Evolutionary conservation across 2,888 invertebrate species (phyloP), one percentile per base, ranked within the genome.

Genomic region (Drosophila colorata): DNA sequence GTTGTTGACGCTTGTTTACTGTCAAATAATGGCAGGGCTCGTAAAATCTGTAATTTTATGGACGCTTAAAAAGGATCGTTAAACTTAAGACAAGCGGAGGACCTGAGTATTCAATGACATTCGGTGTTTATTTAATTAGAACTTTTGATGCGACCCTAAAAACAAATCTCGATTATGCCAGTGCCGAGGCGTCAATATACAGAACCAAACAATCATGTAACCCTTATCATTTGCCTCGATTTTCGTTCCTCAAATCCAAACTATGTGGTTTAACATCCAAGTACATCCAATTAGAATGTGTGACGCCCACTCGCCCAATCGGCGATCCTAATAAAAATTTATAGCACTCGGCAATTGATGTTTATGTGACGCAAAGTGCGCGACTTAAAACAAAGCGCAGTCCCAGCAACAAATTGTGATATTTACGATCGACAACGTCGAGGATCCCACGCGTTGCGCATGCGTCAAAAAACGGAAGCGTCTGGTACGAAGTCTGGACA

Each of bases 1-100:
- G 41, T 23, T 56, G 40, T 40, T n/a, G 64, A 47, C 38, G 66
- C 71, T 67, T 88, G 81, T 89, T 89, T 88, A 86, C 69, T 75
- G 80, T 80, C 82, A 80, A 85, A 80, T 83, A 89, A 90, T 90
- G 80, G 80, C 74, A 52, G 58, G 53, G 69, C 44, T 87, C 90
- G 81, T 90, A 81, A 90, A 90, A 74, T 81, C 47, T 52, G 59
- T 69, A 65, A 87, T 80, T 90, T 90, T 87, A 90, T 85, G 85
- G 74, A 64, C 74, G 59, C 74, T 87, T 78, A 86, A 75, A 71
- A 79, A 59, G 74, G 58, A 70, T 84, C 90, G 80, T 90, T 83
- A 90, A 13, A 80, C 75, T 74, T 71, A 78, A 61, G 73, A 78
- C 70, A 66, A 52, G 41, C 20, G 11, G 49, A 55, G 40, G 37